Conservation (phyloP, 53 echinoderm and acorn worm species). For the Henricia sp. region DNA sequence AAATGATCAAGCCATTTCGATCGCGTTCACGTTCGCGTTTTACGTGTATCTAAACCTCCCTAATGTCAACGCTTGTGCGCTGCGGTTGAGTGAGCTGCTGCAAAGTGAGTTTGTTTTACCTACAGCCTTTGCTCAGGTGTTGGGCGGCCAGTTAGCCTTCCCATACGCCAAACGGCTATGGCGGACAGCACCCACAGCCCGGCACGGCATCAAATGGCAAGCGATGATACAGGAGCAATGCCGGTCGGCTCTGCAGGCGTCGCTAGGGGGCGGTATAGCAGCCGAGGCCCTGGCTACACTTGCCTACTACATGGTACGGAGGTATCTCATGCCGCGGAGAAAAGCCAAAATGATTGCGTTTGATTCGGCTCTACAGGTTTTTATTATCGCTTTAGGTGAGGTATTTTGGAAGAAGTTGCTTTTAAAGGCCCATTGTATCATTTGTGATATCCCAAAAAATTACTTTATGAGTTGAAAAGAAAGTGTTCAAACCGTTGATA, state of each 20-base stretch:
- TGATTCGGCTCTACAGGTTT: constrained; percentile 79
- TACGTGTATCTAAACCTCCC: too few relatives aligned
- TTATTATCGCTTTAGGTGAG: constrained; percentile 82
- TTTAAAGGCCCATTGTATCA: too few relatives aligned
- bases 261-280: constrained; percentile 69
- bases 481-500: too few relatives aligned
- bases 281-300: constrained; percentile 89
- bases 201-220: constrained; percentile 71
- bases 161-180: constrained; percentile 69
- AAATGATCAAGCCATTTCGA: too few relatives aligned
- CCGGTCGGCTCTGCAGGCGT: constrained; percentile 69
- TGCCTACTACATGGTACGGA: constrained; percentile 70
- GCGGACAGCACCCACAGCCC: constrained; percentile 71
- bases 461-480: too few relatives aligned
- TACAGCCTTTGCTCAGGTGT: constrained; percentile 68
- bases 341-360: constrained; percentile 50
- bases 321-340: constrained; percentile 70
- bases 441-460: too few relatives aligned
- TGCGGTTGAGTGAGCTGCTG: too few relatives aligned
- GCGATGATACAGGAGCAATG: constrained; percentile 73
- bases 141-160: constrained; percentile 76
- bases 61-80: too few relatives aligned
- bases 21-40: too few relatives aligned
- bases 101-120: too few relatives aligned
- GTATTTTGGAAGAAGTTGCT: too few relatives aligned